Evolutionary conservation across 2,888 invertebrate species (phyloP), one percentile per base, ranked within the genome.

Genomic region (Meiosimyza platycephala): DNA sequence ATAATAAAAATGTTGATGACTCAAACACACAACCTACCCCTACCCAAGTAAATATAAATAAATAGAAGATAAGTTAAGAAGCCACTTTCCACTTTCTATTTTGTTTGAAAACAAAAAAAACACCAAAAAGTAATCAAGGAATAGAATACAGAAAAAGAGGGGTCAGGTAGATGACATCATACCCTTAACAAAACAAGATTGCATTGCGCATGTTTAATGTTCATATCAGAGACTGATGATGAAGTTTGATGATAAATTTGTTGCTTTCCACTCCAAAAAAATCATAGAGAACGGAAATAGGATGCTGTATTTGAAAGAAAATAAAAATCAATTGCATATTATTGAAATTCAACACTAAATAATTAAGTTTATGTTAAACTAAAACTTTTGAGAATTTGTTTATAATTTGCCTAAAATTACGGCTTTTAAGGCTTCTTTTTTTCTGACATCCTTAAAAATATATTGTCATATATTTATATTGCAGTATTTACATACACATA

Each of bases 131-230:
- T 50, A 18, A 65, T 33, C 13, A 63, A 63, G 15, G 18, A 16
- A 40, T n/a, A 7, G 16, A 68, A 51, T 54, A 50, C 13, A 71
- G 33, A 67, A 67, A 72, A 72, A 54, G 54, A 62, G 67, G 67
- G 72, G 72, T 72, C 67, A 72, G 72, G 60, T 48, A 79, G 79
- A 80, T 84, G 84, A 84, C 84, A 84, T 84, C 83, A 84, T 79
- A 73, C 71, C 74, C 52, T 62, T 59, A 71, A 73, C 74, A 59
- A 65, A 67, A 55, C 74, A 59, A 54, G 70, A 71, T 18, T 73
- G 80, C 81, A 71, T 28, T 73, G 81, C 81, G 81, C 81, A 81
- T 80, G 81, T 77, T 78, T 72, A 7, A 16, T 52, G 18, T 16
- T 12, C 12, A 40, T 15, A 57, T 22, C 57, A 50, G 18, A 48